Base-by-base conservation (phyloP, 2,113 vertebrate genomes). In the Pseudolaguvia tuberculata region DNA sequence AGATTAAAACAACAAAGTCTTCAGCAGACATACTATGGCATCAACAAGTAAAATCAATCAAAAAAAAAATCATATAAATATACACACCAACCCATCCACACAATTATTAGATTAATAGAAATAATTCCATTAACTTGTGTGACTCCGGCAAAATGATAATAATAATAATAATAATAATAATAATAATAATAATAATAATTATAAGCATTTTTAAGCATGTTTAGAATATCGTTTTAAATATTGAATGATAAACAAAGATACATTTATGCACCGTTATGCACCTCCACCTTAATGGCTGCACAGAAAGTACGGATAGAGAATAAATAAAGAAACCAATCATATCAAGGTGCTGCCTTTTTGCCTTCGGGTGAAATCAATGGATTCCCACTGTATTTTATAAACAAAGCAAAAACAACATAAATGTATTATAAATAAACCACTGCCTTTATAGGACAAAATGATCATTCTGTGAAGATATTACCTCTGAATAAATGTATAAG, bases 1-100 rank as follows among this genome's bases (percentile, higher is more conserved):
- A 72, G 53, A 71, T 57, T 45, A 71, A 71, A 71, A 57, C 70
- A 59, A n/a, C 55, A 9, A 23, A 25, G 15, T n/a, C 21, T 58
- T 55, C 31, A 66, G 27, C n/a, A 65, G n/a, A 55, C 59, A 74
- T 13, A 52, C 23, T 45, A 75, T 20, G 29, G 39, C 9, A 12
- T 52, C 18, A 70, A 13, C 31, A 25, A 42, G 15, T 4, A 69
- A 35, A 42, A 53, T 65, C 42, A 39, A 29, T 39, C 42, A 5
- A 63, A 63, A 21, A 47, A 55, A n/a, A n/a, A n/a, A n/a, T n/a
- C 57, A 65, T n/a, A 29, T 17, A 35, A 20, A 48, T 48, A 56
- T 21, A 69, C 63, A 42, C 63, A 20, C 18, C 35, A 23, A 66
- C 31, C 45, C 56, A 53, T 20, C 29, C 6, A 42, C 29, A 42